phyloP scores from a whole-genome alignment of 2,888 invertebrate species.

The Harpagoxenus sublaevis region DNA sequence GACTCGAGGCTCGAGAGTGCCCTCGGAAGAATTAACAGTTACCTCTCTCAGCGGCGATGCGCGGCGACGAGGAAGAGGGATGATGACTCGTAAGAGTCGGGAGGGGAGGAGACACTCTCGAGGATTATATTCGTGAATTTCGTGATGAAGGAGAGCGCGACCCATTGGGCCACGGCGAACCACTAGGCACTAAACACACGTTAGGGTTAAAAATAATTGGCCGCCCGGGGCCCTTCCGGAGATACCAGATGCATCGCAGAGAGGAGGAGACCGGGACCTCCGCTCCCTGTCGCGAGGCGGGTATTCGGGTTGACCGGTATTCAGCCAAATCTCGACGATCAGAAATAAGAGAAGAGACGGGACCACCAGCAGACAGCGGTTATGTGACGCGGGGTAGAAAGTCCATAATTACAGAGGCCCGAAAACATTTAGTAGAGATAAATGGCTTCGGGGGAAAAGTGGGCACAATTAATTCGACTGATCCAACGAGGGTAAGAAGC shows the following conservation, averaged over 20 bases:
- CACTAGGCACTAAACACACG: constrained; percentile 71
- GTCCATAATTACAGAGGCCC: constrained; percentile 44
- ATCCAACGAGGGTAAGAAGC: constrained; percentile 11
- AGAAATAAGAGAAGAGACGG: constrained; percentile 29
- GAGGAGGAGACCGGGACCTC: constrained; percentile 55
- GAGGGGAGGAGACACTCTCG: constrained; percentile 39
- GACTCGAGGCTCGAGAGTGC: constrained; percentile 69
- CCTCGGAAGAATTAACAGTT: constrained; percentile 79
- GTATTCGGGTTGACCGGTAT: constrained; percentile 61
- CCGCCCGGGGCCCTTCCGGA: constrained; percentile 58
- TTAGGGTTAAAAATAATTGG: constrained; percentile 79
- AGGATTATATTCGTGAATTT: constrained; percentile 66
- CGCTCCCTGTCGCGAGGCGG: constrained; percentile 42
- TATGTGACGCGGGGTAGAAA: constrained; percentile 20
- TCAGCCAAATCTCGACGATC: constrained; percentile 76
- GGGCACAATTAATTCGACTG: constrained; percentile 48
- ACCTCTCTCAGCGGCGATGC: constrained; percentile 70
- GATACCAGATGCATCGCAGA: constrained; percentile 58
- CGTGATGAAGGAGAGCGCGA: constrained; percentile 61
- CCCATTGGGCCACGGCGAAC: constrained; percentile 61
- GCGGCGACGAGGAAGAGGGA: constrained; percentile 34
- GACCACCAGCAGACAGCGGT: constrained; percentile 19
- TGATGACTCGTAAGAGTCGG: constrained; percentile 28
- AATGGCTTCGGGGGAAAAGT: constrained; percentile 42
- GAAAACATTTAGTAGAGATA: constrained; percentile 50